phyloP scores from a whole-genome alignment of 1,140 invertebrate genomes.

The Leptonema lineaticorne region DNA sequence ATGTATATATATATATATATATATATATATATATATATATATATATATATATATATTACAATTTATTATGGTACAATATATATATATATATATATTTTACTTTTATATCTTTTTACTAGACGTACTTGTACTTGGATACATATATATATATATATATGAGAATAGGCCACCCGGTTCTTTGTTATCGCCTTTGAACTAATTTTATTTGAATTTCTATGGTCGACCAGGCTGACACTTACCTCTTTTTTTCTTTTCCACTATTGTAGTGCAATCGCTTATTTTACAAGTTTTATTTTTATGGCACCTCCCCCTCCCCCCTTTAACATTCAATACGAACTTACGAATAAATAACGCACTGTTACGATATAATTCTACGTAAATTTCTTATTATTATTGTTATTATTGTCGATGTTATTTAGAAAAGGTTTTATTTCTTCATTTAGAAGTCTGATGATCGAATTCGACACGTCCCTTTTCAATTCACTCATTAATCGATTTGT shows the following conservation, averaged over 20 bases:
- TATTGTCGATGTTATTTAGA: not conserved
- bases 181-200: slow-evolving; percentile 40
- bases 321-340: no score
- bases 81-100: no score
- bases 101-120: no score
- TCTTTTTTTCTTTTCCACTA: not conserved
- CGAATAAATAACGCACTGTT: no score
- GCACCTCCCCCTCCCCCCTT: not conserved
- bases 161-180: slow-evolving; percentile 39
- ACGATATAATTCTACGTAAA: no score
- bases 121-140: no score
- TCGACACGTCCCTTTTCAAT: not conserved
- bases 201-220: slow-evolving; percentile 41
- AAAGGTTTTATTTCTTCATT: not conserved
- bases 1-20: no score
- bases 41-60: no score
- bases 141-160: no score
- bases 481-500: not conserved
- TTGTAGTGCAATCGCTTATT: not conserved
- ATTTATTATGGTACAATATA: no score
- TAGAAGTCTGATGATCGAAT: not conserved
- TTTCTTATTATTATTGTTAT: no score
- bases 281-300: slow-evolving; percentile 16
- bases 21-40: no score
- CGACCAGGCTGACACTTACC: slow-evolving; percentile 28